Evolutionary conservation across 2,888 invertebrate genomes (phyloP).

Genomic region (Terebella lapidaria): DNA sequence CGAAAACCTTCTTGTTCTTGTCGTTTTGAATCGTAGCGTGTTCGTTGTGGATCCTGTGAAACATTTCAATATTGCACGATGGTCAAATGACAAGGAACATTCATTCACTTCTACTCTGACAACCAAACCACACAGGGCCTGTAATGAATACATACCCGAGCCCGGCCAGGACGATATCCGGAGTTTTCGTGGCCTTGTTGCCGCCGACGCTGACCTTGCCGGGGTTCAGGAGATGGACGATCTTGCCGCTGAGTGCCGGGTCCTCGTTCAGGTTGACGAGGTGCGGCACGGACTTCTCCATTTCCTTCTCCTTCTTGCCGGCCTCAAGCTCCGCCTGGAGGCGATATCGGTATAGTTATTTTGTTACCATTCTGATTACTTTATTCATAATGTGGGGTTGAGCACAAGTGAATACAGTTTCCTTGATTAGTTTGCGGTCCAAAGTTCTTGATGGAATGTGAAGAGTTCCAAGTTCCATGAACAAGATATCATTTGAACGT

Average conservation of each 20-base stretch:
- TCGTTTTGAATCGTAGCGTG: conserved; percentile 38
- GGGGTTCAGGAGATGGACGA: conserved; percentile 38
- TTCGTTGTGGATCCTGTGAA: conserved; percentile 40
- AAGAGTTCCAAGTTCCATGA: too few species aligned
- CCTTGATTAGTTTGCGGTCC: too few species aligned
- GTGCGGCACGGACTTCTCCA: conserved; percentile 41
- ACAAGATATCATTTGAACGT: too few species aligned
- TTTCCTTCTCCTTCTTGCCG: conserved; percentile 33
- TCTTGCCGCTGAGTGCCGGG: conserved; percentile 42
- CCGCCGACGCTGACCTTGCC: conserved; percentile 39
- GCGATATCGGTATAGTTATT: too few species aligned
- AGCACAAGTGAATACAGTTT: too few species aligned
- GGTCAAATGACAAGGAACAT: neutral
- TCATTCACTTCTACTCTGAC: neutral
- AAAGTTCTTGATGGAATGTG: too few species aligned
- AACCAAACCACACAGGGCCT: too few species aligned
- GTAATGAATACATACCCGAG: conserved; percentile 38
- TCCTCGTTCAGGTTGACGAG: conserved; percentile 51
- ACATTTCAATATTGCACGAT: too few species aligned
- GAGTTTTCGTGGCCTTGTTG: conserved; percentile 35
- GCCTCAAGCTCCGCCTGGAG: conserved; percentile 28
- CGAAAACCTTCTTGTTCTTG: conserved; percentile 35
- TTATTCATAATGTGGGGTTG: too few species aligned
- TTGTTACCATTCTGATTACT: too few species aligned
- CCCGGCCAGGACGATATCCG: conserved; percentile 43